These are phyloP conservation scores for Clarias laeviceps DNA, from an alignment of 2,797 vertebrate species.

Conservation along the genomic window DNA sequence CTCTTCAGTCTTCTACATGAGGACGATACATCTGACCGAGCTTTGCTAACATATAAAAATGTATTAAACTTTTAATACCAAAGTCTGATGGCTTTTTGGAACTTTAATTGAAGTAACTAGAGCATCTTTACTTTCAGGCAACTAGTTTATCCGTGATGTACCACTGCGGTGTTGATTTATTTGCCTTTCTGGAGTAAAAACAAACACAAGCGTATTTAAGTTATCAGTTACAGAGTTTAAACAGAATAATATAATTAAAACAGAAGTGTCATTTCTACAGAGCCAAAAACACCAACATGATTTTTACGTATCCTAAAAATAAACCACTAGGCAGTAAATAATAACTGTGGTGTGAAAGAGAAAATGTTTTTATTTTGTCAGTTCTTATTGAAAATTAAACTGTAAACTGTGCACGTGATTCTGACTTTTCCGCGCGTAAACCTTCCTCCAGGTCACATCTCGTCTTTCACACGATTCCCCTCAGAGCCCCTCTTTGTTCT, in stretches of 20 bases:
- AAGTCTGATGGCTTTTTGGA: not conserved
- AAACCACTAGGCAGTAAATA: not conserved
- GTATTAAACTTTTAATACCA: not conserved
- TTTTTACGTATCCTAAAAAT: not conserved
- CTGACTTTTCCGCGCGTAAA: not conserved
- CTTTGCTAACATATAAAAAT: not conserved
- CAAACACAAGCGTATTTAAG: not conserved
- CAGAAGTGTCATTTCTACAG: not conserved
- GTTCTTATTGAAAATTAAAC: not conserved
- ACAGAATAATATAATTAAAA: not conserved
- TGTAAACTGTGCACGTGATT: not conserved
- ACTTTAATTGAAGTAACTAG: not conserved
- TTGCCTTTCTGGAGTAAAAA: not conserved
- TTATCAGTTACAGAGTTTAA: not conserved
- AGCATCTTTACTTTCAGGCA: not conserved
- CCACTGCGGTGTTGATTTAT: not conserved
- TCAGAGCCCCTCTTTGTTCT: not conserved
- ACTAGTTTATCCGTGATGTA: not conserved
- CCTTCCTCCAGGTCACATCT: not conserved
- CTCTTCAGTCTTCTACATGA: not conserved
- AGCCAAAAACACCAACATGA: not conserved
- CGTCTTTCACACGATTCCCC: not conserved
- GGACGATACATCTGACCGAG: not conserved
- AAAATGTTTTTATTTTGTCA: not conserved
- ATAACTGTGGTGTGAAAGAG: not conserved